Evolutionary conservation across 2,113 vertebrate species (phyloP), one percentile per base, ranked within the genome.

Genomic region (Megaceryle maxima): DNA sequence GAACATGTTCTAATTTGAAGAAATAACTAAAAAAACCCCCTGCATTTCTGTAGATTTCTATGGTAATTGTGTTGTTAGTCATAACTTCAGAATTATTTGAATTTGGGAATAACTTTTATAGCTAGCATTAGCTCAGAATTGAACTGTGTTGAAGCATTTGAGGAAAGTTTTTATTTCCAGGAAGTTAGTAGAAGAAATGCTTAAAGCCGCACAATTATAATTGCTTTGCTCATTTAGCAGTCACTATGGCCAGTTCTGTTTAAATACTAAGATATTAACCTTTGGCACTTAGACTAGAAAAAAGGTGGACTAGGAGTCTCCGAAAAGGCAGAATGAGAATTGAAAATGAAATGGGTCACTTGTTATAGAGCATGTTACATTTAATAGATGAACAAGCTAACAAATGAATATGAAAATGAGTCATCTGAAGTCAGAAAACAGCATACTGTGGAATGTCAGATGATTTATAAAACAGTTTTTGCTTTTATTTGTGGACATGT

Each of bases 361-460:
- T 91, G 70, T 75, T 50, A 44, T 7, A 79, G n/a, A 94, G 41
- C 9, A 0, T 48, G 74, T 85, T 88, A 74, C 80, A 75, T 94
- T 94, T 79, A 87, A 82, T 89, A 83, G 70, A 79, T 92, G 74
- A 96, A 90, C 88, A 88, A 95, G 59, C 62, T 94, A 89, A 91
- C 48, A 87, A 95, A 92, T 53, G 57, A 95, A 84, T 85, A 95
- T 96, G 92, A 96, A 94, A 92, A 57, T 96, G 92, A 97, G 86
- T 97, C 96, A 96, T 88, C 74, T 5, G 3, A 94, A 96, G 44
- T 73, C 62, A 89, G 66, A 92, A 91, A 94, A 82, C 88, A 94
- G 83, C 81, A 85, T 19, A 39, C 48, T 87, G 62, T 87, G 72
- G 79, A 81, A 84, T 64, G 84, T 94, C 89, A 96, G 95, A 94